These are phyloP conservation scores for Nanger granti DNA, from an alignment of 2,113 vertebrate genomes.

Conservation along the genomic window DNA sequence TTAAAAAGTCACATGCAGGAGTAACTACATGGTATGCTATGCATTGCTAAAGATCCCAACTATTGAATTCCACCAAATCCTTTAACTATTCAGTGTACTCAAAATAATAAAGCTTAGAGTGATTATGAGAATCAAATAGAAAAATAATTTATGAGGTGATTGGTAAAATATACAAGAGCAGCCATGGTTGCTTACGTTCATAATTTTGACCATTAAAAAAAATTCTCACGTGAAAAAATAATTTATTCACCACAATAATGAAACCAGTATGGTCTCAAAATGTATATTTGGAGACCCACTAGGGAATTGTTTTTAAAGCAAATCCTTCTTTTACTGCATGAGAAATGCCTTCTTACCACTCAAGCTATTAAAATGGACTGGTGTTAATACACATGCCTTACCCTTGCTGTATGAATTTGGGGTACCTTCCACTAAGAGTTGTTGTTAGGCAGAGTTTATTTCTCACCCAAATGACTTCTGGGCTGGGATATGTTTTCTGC, in stretches of 20 bases:
- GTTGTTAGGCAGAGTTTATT: background rate
- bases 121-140: background rate
- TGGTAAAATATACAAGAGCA: background rate
- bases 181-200: background rate
- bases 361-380: background rate
- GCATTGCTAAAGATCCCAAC: background rate
- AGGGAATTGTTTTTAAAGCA: background rate
- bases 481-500: background rate
- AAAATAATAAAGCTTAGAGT: background rate
- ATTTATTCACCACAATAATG: background rate
- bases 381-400: background rate
- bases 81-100: background rate
- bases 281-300: background rate
- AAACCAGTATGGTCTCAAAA: background rate
- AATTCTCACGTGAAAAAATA: background rate
- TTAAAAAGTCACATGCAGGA: background rate
- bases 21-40: background rate
- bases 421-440: background rate
- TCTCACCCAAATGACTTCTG: background rate
- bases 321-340: background rate
- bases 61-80: background rate
- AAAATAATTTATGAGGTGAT: background rate
- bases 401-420: background rate
- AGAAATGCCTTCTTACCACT: background rate
- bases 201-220: background rate